Percentiles rank a stretch among this genome's conserved stretches.
Evolutionary conservation across 2,113 vertebrate species (phyloP).

Genomic region (Rhizomys pruinosus): DNA sequence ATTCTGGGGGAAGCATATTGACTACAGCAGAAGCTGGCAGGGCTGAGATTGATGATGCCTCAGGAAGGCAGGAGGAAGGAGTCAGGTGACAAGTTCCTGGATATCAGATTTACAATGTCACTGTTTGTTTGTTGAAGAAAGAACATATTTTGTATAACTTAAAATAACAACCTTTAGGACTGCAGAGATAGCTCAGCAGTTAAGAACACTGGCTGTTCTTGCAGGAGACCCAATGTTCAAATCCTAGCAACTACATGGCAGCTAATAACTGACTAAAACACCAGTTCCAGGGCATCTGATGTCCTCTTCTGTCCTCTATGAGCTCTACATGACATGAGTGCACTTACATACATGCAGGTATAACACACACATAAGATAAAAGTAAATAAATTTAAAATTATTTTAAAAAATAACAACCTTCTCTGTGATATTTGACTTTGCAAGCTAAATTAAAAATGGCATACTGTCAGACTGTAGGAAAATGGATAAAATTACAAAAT

Average conservation of each 20-base stretch:
- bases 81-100: background rate
- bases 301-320: too few species aligned
- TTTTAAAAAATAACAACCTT: background rate
- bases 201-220: too few species aligned
- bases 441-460: background rate
- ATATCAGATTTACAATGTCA: background rate
- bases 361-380: too few species aligned
- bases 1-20: background rate
- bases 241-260: too few species aligned
- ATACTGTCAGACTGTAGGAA: background rate
- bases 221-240: too few species aligned
- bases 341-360: too few species aligned
- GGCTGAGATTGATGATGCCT: background rate
- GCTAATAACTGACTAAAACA: too few species aligned
- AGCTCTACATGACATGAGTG: too few species aligned
- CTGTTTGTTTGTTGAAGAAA: background rate
- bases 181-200: too few species aligned
- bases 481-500: background rate
- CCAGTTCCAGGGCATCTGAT: too few species aligned
- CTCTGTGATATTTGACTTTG: background rate
- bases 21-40: background rate
- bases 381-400: background rate
- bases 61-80: background rate
- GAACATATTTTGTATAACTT: background rate
- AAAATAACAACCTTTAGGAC: background rate